Conservation (phyloP, 1,140 invertebrate genomes). For the Zaprionus capensis region DNA sequence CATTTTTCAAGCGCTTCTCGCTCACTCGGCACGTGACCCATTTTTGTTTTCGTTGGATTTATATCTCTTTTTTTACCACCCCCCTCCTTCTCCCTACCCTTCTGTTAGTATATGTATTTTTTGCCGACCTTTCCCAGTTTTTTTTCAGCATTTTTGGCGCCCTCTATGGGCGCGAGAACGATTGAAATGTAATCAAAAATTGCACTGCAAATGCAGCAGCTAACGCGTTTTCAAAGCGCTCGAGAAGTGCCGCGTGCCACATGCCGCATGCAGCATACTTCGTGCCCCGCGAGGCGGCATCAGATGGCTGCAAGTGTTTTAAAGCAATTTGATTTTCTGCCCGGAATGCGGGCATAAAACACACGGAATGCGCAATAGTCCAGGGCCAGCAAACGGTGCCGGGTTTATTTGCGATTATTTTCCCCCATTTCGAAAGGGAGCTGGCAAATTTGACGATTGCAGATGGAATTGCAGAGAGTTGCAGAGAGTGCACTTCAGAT, state of each 20-base stretch:
- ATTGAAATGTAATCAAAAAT: conserved; percentile 77
- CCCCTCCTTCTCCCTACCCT: background rate
- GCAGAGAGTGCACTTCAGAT: background rate
- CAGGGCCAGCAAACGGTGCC: background rate
- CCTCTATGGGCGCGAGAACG: conserved; percentile 19
- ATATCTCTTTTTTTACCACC: background rate
- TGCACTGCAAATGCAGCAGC: conserved; percentile 51
- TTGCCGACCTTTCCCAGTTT: background rate
- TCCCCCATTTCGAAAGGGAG: background rate
- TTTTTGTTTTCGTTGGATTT: conserved; percentile 29
- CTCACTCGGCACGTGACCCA: conserved; percentile 51
- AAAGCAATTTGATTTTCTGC: conserved; percentile 43
- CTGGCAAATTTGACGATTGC: background rate
- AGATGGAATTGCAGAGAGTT: background rate
- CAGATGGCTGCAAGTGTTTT: conserved; percentile 20
- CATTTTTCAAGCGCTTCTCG: conserved; percentile 46
- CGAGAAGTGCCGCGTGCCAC: conserved; percentile 19
- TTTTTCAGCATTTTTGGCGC: background rate
- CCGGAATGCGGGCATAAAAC: conserved; percentile 22
- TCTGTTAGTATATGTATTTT: conserved; percentile 1
- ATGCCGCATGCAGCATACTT: background rate
- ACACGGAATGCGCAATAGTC: conserved; percentile 6
- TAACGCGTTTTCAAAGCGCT: conserved; percentile 47
- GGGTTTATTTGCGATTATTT: background rate
- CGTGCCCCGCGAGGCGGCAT: conserved; percentile 15